Base-by-base conservation (phyloP, 2,888 invertebrate genomes). In the Invenusta paracnida region DNA sequence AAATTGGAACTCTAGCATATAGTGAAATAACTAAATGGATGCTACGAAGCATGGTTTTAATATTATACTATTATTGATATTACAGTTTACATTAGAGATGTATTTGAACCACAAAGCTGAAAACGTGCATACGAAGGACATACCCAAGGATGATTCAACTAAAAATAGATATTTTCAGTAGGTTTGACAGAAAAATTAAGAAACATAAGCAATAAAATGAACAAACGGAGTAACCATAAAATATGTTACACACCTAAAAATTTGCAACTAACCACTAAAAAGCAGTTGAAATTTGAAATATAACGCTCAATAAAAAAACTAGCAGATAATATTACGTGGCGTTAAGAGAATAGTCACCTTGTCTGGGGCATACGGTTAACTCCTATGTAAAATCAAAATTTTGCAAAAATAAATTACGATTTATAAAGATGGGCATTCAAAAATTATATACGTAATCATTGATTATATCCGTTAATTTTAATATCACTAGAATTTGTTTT, bases 51-150 rank as follows among this genome's bases (percentile, higher is more conserved):
- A 73, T 73, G 73, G 73, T 73, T 73, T 73, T 73, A 73, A 13
- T 73, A 73, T 73, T 73, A 73, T 73, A 23, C 5, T 73, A 73
- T 73, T 73, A 73, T 73, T 73, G 73, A 73, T 23, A 73, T 73
- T 73, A 73, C 73, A 23, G 27, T 23, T 73, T 73, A 73, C 73
- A 73, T 73, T 73, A 73, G 73, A 48, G 17, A 13, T 73, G 73
- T 73, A 73, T 73, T 73, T 73, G 73, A 73, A 73, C 73, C 73
- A 73, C 73, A 73, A 73, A 73, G 73, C 73, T 73, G 73, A 73
- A 73, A 73, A 73, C 73, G 73, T 73, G 73, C 73, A 73, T 73
- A 73, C 73, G 73, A 73, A n/a, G 73, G 73, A 73, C 73, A 73
- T 73, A 73, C 73, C 73, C 73, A 5, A 73, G 73, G 73, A 73